These are phyloP conservation scores for Choristoneura rosaceana DNA, from an alignment of 2,888 invertebrate species.

Conservation along the genomic window DNA sequence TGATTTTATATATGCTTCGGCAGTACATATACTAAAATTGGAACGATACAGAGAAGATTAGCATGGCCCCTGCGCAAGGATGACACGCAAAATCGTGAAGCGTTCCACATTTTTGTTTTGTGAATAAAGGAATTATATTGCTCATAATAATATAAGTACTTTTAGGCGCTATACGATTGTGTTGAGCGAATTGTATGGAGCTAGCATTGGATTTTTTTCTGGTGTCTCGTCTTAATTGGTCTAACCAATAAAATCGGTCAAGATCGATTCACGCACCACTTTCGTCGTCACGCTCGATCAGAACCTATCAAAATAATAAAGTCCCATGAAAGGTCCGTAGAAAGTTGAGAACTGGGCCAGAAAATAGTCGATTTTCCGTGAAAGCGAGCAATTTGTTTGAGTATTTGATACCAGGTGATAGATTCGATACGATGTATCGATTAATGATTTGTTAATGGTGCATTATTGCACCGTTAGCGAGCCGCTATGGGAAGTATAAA, in stretches of 20 bases:
- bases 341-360: constrained; percentile 60
- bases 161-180: too few relatives aligned
- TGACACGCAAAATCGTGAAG: too few relatives aligned
- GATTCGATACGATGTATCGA: constrained; percentile 35
- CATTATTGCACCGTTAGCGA: constrained; percentile 27
- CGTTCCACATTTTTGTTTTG: too few relatives aligned
- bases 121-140: too few relatives aligned
- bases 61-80: too few relatives aligned
- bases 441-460: constrained; percentile 35
- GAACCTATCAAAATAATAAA: constrained; percentile 37
- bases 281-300: constrained; percentile 32
- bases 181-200: too few relatives aligned
- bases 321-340: constrained; percentile 52
- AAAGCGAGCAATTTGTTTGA: constrained; percentile 52
- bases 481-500: constrained; percentile 20
- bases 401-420: constrained; percentile 38
- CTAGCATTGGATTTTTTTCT: too few relatives aligned
- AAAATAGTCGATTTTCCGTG: constrained; percentile 58
- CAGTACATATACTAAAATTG: too few relatives aligned
- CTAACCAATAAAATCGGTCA: constrained; percentile 9
- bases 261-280: constrained; percentile 20
- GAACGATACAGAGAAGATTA: too few relatives aligned
- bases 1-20: too few relatives aligned
- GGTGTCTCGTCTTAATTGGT: neutral
- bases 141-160: too few relatives aligned